Conservation (phyloP, 2,888 invertebrate genomes). For the Harpagoxenus sublaevis region DNA sequence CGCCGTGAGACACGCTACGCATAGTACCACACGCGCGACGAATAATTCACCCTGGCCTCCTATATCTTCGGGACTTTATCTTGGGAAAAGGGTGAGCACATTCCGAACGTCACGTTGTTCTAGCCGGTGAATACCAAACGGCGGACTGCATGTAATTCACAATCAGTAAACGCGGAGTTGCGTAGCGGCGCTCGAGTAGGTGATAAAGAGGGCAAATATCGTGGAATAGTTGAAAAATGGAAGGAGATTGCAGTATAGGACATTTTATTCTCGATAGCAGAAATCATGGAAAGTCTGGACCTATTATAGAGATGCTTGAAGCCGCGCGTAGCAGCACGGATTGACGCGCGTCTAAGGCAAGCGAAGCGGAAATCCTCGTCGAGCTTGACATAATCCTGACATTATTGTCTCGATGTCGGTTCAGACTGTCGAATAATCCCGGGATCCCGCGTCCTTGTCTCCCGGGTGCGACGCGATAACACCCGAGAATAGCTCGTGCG, state of each 20-base stretch:
- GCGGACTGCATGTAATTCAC: slow-evolving; percentile 2
- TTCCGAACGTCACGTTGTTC: slow-evolving; percentile 33
- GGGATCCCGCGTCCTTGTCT: slow-evolving; percentile 53
- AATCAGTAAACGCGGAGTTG: neutral
- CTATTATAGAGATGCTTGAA: neutral
- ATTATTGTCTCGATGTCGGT: slow-evolving; percentile 73
- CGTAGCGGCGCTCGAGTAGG: neutral
- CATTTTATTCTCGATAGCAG: neutral
- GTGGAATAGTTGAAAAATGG: neutral
- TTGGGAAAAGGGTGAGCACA: slow-evolving; percentile 43
- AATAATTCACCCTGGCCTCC: slow-evolving; percentile 49
- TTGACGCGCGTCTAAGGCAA: slow-evolving; percentile 19
- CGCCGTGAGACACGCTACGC: slow-evolving; percentile 50
- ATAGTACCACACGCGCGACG: slow-evolving; percentile 37
- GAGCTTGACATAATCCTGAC: slow-evolving; percentile 71
- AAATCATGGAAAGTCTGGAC: neutral
- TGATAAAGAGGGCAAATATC: slow-evolving; percentile 4
- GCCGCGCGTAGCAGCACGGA: neutral
- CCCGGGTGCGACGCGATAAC: slow-evolving; percentile 71
- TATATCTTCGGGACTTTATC: slow-evolving; percentile 50
- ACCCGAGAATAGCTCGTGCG: slow-evolving; percentile 52
- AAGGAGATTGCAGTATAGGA: slow-evolving; percentile 26
- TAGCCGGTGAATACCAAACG: slow-evolving; percentile 6
- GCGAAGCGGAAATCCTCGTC: slow-evolving; percentile 52
- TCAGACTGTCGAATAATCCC: slow-evolving; percentile 72